Conservation (phyloP, 2,797 vertebrate genomes). For the Bradypodion pumilum region DNA sequence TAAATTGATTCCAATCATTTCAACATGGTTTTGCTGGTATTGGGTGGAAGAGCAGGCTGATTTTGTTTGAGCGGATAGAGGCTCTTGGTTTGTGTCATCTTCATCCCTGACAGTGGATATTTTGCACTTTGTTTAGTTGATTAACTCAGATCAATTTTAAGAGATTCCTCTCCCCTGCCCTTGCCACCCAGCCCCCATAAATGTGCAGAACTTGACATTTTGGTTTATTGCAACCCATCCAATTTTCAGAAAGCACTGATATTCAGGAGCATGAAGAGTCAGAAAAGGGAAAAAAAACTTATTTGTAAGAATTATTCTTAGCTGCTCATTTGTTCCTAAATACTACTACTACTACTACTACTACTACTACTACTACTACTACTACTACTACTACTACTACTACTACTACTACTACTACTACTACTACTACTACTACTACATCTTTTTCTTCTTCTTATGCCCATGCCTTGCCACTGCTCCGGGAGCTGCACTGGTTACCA, state of each 20-base stretch:
- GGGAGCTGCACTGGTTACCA: too few relatives aligned
- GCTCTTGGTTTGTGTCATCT: neutral
- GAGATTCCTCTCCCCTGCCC: neutral
- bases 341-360: too few relatives aligned
- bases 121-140: slow-evolving; percentile 23
- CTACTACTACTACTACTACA: too few relatives aligned
- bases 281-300: neutral
- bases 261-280: neutral
- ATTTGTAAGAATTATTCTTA: neutral
- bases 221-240: slow-evolving; percentile 1
- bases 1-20: slow-evolving; percentile 66
- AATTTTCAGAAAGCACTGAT: slow-evolving; percentile 5
- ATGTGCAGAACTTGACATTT: slow-evolving; percentile 36
- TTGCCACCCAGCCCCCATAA: neutral
- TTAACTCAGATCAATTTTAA: slow-evolving; percentile 36
- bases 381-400: too few relatives aligned
- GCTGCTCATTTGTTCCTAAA: neutral
- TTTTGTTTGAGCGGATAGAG: slow-evolving; percentile 16
- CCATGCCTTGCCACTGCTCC: too few relatives aligned
- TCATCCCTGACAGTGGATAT: neutral
- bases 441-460: too few relatives aligned
- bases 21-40: slow-evolving; percentile 49
- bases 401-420: too few relatives aligned
- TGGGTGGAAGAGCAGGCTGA: slow-evolving; percentile 52
- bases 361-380: too few relatives aligned